phyloP scores from a whole-genome alignment of 2,113 vertebrate species.

The Pagrus major region DNA sequence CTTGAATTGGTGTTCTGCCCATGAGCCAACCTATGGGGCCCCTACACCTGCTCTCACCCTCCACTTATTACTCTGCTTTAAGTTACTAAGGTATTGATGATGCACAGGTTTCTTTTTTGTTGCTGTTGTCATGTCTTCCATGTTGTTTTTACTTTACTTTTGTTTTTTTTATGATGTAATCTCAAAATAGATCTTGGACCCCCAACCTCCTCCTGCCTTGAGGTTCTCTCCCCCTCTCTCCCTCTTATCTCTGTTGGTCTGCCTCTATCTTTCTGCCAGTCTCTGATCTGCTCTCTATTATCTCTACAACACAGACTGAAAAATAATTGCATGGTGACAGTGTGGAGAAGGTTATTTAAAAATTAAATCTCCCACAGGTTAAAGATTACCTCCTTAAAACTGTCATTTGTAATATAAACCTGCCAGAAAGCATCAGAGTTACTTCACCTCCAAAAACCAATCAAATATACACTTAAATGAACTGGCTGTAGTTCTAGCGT shows the following conservation, averaged over 20 bases:
- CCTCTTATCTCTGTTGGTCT: slow-evolving; percentile 28
- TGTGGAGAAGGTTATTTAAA: slow-evolving; percentile 6
- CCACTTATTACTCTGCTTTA: background rate
- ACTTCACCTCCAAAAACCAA: background rate
- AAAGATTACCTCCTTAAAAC: slow-evolving; percentile 45
- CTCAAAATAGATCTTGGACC: slow-evolving; percentile 23
- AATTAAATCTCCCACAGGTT: slow-evolving; percentile 37
- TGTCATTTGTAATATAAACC: background rate
- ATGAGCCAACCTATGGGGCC: background rate
- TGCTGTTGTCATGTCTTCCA: too few species aligned
- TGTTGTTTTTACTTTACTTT: slow-evolving; percentile 12
- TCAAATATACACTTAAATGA: slow-evolving; percentile 1
- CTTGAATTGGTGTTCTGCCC: background rate
- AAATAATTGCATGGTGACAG: slow-evolving; percentile 33
- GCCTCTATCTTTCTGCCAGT: slow-evolving; percentile 29
- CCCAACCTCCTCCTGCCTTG: background rate
- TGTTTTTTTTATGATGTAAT: slow-evolving; percentile 6
- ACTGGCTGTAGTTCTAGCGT: background rate
- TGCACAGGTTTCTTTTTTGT: background rate
- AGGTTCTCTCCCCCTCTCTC: background rate
- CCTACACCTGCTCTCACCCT: background rate
- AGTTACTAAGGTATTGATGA: slow-evolving; percentile 7
- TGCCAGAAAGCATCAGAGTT: slow-evolving; percentile 21
- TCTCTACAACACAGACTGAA: slow-evolving; percentile 37
- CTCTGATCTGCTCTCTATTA: slow-evolving; percentile 48